phyloP scores from a whole-genome alignment of 2,888 invertebrate genomes.

The Pachymerium ferrugineum region DNA sequence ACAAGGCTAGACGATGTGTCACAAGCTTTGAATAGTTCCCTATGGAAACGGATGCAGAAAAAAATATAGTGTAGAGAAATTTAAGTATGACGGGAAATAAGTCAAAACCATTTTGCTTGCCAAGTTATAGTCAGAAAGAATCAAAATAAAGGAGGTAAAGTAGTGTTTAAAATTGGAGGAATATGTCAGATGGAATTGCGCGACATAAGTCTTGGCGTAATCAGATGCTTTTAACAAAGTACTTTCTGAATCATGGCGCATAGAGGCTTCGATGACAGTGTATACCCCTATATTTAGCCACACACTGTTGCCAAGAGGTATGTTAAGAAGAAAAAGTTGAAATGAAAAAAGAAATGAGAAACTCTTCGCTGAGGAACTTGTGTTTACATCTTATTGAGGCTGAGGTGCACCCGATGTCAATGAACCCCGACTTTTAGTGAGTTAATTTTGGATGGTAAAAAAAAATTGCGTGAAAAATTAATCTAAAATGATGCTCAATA shows the following conservation, averaged over 20 bases:
- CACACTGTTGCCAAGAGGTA: background rate
- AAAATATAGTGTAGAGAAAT: background rate
- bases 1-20: constrained; percentile 20
- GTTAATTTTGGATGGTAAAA: background rate
- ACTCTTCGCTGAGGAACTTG: too few species aligned
- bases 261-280: background rate
- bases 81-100: background rate
- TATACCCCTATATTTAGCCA: background rate
- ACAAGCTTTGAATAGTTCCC: background rate
- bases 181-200: background rate
- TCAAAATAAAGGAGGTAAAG: background rate
- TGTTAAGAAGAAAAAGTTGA: background rate
- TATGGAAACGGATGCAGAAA: background rate
- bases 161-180: background rate
- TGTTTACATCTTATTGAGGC: background rate
- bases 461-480: too few species aligned
- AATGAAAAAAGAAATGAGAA: background rate
- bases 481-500: too few species aligned
- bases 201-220: background rate
- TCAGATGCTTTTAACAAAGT: constrained; percentile 1
- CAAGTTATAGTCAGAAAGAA: background rate
- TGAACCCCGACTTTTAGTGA: background rate
- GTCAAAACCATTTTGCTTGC: background rate
- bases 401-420: background rate
- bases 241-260: background rate